phyloP scores from a whole-genome alignment of 1,140 invertebrate species.

The Halyomorpha halys region DNA sequence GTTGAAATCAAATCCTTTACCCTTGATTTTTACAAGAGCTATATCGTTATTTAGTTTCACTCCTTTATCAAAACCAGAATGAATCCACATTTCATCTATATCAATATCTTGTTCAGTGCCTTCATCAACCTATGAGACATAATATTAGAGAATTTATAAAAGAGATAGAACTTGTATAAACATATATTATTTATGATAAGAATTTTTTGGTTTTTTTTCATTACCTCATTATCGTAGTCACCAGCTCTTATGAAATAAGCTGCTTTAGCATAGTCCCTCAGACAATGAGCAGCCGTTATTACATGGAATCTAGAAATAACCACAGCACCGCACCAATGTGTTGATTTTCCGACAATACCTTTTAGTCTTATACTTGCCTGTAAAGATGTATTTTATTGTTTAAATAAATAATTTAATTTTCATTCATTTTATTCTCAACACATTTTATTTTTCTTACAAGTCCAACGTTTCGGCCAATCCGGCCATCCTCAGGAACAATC shows the following conservation, averaged over 20 bases:
- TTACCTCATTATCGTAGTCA: constrained; percentile 57
- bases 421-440: no score
- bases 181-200: no score
- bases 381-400: background rate
- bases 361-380: constrained; percentile 57
- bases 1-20: constrained; percentile 49
- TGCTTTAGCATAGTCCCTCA: constrained; percentile 54
- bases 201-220: constrained; percentile 6
- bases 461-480: no score
- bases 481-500: no score
- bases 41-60: constrained; percentile 64
- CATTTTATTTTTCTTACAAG: no score
- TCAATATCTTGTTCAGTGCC: constrained; percentile 52
- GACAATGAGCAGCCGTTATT: constrained; percentile 70
- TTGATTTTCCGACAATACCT: constrained; percentile 42
- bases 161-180: no score
- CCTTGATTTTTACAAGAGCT: constrained; percentile 56
- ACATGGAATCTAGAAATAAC: constrained; percentile 56
- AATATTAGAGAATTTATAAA: no score
- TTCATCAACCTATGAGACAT: constrained; percentile 41
- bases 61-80: constrained; percentile 52
- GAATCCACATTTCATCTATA: constrained; percentile 56
- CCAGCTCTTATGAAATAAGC: constrained; percentile 56
- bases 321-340: constrained; percentile 68
- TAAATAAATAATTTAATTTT: no score